Conservation (phyloP, 2,797 vertebrate species). For the Sphenodon punctatus region DNA sequence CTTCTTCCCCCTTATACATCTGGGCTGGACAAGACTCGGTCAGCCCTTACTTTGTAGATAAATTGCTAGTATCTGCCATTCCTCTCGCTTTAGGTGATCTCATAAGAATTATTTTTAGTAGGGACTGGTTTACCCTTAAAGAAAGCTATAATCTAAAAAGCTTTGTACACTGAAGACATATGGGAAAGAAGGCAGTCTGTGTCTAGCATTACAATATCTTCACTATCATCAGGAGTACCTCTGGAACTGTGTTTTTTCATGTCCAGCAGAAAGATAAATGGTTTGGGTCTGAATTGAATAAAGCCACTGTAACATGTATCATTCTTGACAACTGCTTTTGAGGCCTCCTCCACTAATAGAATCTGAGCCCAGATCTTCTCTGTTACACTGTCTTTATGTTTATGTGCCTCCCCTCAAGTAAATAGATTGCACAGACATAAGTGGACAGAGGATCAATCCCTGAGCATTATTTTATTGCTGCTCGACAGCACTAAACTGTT, state of each 20-base stretch:
- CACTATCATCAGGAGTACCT: slow-evolving; percentile 33
- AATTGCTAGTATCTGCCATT: not conserved
- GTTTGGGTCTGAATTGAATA: slow-evolving; percentile 22
- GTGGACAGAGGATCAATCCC: not conserved
- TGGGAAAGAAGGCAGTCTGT: slow-evolving; percentile 42
- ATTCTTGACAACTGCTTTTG: slow-evolving; percentile 37
- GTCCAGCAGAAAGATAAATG: slow-evolving; percentile 46
- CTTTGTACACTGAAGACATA: slow-evolving; percentile 54
- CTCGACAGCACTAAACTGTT: slow-evolving; percentile 2
- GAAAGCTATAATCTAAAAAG: slow-evolving; percentile 65
- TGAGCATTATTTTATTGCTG: slow-evolving; percentile 22
- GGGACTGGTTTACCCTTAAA: slow-evolving; percentile 61
- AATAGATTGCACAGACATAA: slow-evolving; percentile 4
- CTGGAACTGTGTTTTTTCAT: slow-evolving; percentile 45
- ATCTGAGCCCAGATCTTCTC: slow-evolving; percentile 21
- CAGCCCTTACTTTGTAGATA: not conserved
- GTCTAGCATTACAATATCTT: slow-evolving; percentile 39
- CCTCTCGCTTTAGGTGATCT: slow-evolving; percentile 35
- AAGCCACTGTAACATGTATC: slow-evolving; percentile 5
- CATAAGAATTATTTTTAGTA: slow-evolving; percentile 66
- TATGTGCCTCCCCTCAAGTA: slow-evolving; percentile 6
- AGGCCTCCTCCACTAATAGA: slow-evolving; percentile 39
- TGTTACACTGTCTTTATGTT: slow-evolving; percentile 12
- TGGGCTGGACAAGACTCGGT: not conserved
- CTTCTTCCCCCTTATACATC: too few species aligned